Evolutionary conservation across 1,140 invertebrate genomes (phyloP).

Genomic region (Mercenaria mercenaria): DNA sequence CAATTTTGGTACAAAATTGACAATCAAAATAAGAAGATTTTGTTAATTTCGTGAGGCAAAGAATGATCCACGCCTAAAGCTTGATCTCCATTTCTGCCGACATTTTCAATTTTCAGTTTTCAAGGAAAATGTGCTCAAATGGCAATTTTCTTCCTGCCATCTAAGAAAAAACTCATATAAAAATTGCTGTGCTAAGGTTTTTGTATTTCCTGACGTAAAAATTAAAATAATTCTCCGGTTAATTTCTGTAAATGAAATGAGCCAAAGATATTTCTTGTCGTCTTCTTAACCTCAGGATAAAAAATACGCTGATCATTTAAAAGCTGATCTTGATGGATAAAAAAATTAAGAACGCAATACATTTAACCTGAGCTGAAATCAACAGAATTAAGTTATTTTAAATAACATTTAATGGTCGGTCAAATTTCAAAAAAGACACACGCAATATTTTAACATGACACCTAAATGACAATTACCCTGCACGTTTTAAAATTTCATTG

Average conservation of each 20-base stretch:
- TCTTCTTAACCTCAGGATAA: too few relatives aligned
- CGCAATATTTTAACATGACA: neutral
- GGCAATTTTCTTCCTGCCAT: neutral
- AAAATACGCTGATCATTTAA: too few relatives aligned
- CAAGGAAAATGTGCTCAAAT: neutral
- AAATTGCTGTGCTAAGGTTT: constrained; percentile 1
- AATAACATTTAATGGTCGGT: neutral
- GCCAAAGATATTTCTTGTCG: neutral
- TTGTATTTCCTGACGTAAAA: neutral
- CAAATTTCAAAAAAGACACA: neutral
- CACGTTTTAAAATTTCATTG: too few relatives aligned
- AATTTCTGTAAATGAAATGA: neutral
- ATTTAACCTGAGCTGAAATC: neutral
- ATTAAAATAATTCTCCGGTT: neutral
- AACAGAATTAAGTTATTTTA: neutral
- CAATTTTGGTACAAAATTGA: constrained; percentile 27
- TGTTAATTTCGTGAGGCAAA: constrained; percentile 4
- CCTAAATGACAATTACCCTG: too few relatives aligned
- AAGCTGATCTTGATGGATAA: too few relatives aligned
- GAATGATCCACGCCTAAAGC: neutral
- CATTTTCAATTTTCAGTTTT: constrained; percentile 1
- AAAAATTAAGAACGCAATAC: too few relatives aligned
- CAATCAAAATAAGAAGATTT: constrained; percentile 39
- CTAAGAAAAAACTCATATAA: neutral
- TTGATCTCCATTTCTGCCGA: neutral